A percentile compares a stretch with the other conserved stretches of the same genome.
phyloP scores from a whole-genome alignment of 2,113 vertebrate genomes.

The Brachypodius melanocephalos region DNA sequence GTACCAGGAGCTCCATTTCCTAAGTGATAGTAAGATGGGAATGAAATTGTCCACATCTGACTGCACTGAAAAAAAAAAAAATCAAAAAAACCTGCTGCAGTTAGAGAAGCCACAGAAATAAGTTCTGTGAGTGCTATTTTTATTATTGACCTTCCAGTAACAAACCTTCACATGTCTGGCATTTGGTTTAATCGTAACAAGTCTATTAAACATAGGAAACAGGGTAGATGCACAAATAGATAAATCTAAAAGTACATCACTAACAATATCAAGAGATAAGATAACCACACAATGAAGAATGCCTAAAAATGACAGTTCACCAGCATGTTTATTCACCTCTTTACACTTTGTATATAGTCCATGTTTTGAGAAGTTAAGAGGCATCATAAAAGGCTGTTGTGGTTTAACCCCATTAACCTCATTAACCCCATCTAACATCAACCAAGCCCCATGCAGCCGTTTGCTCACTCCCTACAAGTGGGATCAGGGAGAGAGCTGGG shows the following conservation, averaged over 20 bases:
- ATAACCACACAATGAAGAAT: background rate
- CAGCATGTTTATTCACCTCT: background rate
- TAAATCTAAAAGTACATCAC: background rate
- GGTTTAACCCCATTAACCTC: background rate
- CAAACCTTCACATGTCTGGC: background rate
- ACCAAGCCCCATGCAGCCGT: fast-evolving
- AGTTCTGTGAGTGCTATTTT: background rate
- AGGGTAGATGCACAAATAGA: background rate
- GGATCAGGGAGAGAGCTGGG: background rate
- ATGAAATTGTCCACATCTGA: background rate
- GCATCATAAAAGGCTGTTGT: fast-evolving
- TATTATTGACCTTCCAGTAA: background rate
- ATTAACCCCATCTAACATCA: too few relatives aligned
- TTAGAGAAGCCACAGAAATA: background rate
- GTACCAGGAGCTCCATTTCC: background rate
- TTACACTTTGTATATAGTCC: background rate
- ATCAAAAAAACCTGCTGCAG: background rate
- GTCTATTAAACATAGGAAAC: background rate
- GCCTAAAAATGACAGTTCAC: background rate
- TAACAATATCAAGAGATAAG: background rate
- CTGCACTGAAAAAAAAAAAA: background rate
- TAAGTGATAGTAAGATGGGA: background rate
- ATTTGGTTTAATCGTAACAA: background rate
- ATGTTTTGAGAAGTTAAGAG: background rate
- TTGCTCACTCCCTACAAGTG: background rate